These are phyloP conservation scores for Tetrapedia diversipes DNA, from an alignment of 2,888 invertebrate genomes.

Conservation along the genomic window DNA sequence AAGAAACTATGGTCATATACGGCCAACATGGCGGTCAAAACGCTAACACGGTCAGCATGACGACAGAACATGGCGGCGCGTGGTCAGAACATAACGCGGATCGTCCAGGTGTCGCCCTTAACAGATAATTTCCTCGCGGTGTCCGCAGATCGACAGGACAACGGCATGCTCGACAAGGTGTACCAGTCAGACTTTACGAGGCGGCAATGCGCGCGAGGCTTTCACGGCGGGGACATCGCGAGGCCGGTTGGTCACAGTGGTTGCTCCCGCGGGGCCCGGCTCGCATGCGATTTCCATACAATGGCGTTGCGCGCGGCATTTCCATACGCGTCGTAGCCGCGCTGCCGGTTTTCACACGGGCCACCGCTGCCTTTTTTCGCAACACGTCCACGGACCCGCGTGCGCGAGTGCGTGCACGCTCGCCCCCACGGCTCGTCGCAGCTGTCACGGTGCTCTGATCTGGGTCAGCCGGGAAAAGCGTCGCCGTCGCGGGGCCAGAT, in stretches of 20 bases:
- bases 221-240: conserved; percentile 80
- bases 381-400: conserved; percentile 24
- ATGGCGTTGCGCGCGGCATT: conserved; percentile 78
- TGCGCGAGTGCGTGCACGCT: conserved; percentile 1
- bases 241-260: too few relatives aligned
- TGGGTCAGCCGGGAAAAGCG: conserved; percentile 45
- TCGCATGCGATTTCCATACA: conserved; percentile 81
- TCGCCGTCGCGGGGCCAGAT: conserved; percentile 6
- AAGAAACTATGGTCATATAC: too few relatives aligned
- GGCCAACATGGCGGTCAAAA: too few relatives aligned
- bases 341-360: conserved; percentile 76
- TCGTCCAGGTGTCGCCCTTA: conserved; percentile 23
- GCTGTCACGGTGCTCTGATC: conserved; percentile 53
- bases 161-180: conserved; percentile 68
- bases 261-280: too few relatives aligned
- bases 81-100: too few relatives aligned
- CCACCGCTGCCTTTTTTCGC: conserved; percentile 67
- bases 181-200: conserved; percentile 77
- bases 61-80: neutral
- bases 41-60: neutral
- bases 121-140: conserved; percentile 41
- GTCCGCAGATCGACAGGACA: conserved; percentile 46
- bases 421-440: conserved; percentile 13
- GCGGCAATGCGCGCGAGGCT: conserved; percentile 75
- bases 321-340: conserved; percentile 75